A percentile compares a stretch with the other conserved stretches of the same genome.
These are phyloP conservation scores for Otus sunia DNA, from an alignment of 2,113 vertebrate genomes.

Conservation along the genomic window DNA sequence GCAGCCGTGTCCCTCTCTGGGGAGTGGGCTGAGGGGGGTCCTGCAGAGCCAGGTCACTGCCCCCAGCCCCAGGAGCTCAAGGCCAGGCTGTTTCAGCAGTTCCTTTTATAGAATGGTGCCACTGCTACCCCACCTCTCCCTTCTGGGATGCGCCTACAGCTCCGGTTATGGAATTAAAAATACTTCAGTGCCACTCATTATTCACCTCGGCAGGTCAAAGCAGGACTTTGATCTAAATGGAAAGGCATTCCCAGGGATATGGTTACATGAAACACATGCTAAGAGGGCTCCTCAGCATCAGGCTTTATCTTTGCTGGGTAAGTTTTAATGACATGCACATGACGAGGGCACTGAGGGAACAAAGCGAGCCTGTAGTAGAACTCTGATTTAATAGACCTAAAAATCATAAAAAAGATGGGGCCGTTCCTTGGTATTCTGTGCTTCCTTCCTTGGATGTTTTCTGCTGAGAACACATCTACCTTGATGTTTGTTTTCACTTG, in stretches of 20 bases:
- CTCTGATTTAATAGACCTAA: not conserved
- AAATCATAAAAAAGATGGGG: not conserved
- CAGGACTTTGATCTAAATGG: constrained; percentile 26
- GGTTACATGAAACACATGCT: constrained; percentile 28
- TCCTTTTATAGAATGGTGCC: not conserved
- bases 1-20: not conserved
- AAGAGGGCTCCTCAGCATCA: not conserved
- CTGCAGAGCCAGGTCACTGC: not conserved
- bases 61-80: not conserved
- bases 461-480: not conserved
- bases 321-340: not conserved
- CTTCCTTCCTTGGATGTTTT: not conserved
- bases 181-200: not conserved
- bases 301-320: not conserved
- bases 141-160: not conserved
- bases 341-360: not conserved
- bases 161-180: not conserved
- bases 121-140: not conserved
- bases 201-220: not conserved
- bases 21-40: not conserved
- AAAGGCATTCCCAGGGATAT: constrained; percentile 26
- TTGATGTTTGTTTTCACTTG: not conserved
- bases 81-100: not conserved
- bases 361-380: not conserved
- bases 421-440: not conserved